Conservation (phyloP, 2,113 vertebrate species). For the Gadus chalcogrammus region DNA sequence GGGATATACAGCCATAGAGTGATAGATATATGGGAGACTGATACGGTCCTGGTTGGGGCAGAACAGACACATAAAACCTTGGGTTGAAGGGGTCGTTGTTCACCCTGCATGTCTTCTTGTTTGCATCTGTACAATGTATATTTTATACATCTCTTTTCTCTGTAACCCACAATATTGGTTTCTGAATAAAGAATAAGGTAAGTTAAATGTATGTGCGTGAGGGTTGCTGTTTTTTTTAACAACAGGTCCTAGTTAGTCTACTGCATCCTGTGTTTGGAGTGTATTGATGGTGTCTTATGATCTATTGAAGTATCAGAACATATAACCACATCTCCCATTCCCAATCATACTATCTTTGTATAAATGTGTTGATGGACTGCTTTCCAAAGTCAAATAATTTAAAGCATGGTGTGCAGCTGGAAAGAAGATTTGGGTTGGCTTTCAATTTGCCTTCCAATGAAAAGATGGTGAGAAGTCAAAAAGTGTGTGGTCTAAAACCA, state of each 20-base stretch:
- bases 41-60: slow-evolving; percentile 24
- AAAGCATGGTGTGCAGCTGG: neutral
- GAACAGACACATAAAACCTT: slow-evolving; percentile 41
- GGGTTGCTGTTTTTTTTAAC: no score
- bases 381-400: neutral
- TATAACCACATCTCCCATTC: neutral
- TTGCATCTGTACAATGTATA: slow-evolving; percentile 25
- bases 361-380: neutral
- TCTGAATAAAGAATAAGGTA: slow-evolving; percentile 51
- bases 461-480: neutral
- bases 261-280: no score
- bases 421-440: neutral
- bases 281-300: no score
- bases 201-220: slow-evolving; percentile 23
- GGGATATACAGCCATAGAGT: slow-evolving; percentile 40
- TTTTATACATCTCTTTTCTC: slow-evolving; percentile 43
- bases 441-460: neutral
- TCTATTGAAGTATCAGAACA: neutral
- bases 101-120: slow-evolving; percentile 21
- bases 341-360: neutral
- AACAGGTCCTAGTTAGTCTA: no score
- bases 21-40: slow-evolving; percentile 16
- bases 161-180: slow-evolving; percentile 25
- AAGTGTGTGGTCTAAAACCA: neutral
- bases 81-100: slow-evolving; percentile 23